phyloP scores from a whole-genome alignment of 35 echinoderm and acorn worm species.

The Apostichopus parvimensis region DNA sequence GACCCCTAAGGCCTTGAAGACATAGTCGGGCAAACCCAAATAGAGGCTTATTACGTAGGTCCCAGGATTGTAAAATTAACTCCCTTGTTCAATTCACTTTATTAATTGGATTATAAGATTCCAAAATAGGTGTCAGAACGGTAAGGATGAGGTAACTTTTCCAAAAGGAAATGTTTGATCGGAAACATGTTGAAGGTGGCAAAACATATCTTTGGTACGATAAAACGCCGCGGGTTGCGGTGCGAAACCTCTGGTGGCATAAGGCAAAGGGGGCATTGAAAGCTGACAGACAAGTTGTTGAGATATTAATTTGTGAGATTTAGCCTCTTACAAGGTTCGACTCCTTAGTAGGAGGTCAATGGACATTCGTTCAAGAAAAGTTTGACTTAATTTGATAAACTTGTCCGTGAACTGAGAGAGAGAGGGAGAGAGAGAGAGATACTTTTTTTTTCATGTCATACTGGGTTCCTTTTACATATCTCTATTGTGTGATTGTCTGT shows the following conservation, averaged over 20 bases:
- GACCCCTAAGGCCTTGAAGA: constrained; percentile 20
- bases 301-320: constrained; percentile 55
- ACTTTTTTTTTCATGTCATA: neutral
- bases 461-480: too few relatives aligned
- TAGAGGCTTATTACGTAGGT: constrained; percentile 59
- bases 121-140: constrained; percentile 29
- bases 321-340: constrained; percentile 21
- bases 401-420: neutral
- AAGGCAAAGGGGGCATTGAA: constrained; percentile 21
- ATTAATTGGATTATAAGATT: constrained; percentile 60
- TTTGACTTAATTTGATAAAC: neutral
- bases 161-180: constrained; percentile 53
- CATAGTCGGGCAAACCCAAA: constrained; percentile 48
- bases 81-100: constrained; percentile 45
- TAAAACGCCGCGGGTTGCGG: constrained; percentile 34
- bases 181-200: constrained; percentile 54
- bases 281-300: constrained; percentile 32
- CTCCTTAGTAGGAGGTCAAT: constrained; percentile 41
- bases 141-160: constrained; percentile 40
- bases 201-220: constrained; percentile 27
- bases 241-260: constrained; percentile 44
- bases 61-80: constrained; percentile 39
- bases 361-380: constrained; percentile 43
- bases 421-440: too few relatives aligned
- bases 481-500: too few relatives aligned